Percentiles rank a stretch among this genome's conserved stretches.
Conservation (phyloP, 2,797 vertebrate genomes). For the Pangasius djambal region DNA sequence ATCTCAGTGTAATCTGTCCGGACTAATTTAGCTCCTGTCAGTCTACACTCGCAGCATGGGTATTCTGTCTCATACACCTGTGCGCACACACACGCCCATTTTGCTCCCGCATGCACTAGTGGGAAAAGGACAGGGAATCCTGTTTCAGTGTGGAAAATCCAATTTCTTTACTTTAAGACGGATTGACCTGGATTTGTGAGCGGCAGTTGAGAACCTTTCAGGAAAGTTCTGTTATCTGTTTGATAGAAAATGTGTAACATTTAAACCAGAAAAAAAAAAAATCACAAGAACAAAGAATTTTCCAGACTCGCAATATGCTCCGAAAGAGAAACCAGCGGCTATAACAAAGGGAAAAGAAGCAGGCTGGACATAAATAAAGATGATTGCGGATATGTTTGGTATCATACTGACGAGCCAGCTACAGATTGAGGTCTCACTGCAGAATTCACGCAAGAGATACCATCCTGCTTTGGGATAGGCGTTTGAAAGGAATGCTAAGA, state of each 20-base stretch:
- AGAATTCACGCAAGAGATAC: neutral
- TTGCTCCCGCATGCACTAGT: slow-evolving; percentile 11
- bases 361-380: neutral
- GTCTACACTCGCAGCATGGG: slow-evolving; percentile 50
- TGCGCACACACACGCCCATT: slow-evolving; percentile 19
- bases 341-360: slow-evolving; percentile 9
- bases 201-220: neutral
- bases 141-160: slow-evolving; percentile 56
- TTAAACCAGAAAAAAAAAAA: neutral
- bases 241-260: neutral
- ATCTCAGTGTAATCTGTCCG: slow-evolving; percentile 55
- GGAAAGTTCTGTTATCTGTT: neutral
- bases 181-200: neutral
- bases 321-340: neutral
- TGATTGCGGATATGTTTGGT: neutral
- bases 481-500: neutral
- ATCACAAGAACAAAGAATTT: neutral
- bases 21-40: slow-evolving; percentile 58
- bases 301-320: neutral
- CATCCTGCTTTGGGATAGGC: slow-evolving; percentile 31
- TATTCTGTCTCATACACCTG: slow-evolving; percentile 45
- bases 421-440: neutral
- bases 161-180: slow-evolving; percentile 29
- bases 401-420: neutral
- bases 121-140: slow-evolving; percentile 38